Evolutionary conservation across 2,888 invertebrate species (phyloP), one percentile per base, ranked within the genome.

Genomic region (Monochamus alternatus): DNA sequence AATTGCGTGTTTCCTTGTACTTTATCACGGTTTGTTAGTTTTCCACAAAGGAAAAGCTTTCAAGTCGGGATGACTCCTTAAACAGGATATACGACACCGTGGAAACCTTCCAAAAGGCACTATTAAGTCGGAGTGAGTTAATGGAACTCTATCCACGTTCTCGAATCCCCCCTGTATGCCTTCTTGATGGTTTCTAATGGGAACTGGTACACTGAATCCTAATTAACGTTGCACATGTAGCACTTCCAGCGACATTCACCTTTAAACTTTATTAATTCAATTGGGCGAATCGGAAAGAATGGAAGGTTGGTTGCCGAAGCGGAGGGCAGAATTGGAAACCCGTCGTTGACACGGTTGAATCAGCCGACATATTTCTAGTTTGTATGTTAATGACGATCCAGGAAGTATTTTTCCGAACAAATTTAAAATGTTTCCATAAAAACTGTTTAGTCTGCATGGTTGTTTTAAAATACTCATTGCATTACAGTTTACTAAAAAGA

Each of bases 11-110:
- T 74, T 64, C 68, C 68, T 55, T 68, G 68, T 63, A 74, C 69
- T 74, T 68, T 63, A 74, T 58, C 55, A 74, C 69, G 69, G 74
- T 74, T 63, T 69, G 74, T 74, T 74, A 74, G 51, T 59, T 51
- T 52, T 66, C 75, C 67, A 72, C 72, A 72, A 64, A 75, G 73
- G 71, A 75, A 73, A 75, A 73, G 75, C 75, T 75, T 75, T 75
- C 75, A 75, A 69, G 73, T 64, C 68, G 63, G 58, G 71, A 75
- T 75, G 75, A 75, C 75, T 75, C 73, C 72, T 75, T 75, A 75
- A 72, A 73, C 63, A 67, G 75, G 63, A 75, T 75, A 75, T 75
- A 75, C 75, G 72, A 75, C 75, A 75, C 63, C 73, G 73, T 64
- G 44, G 71, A 58, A 71, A 47, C 60, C 70, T 60, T 64, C 58